Evolutionary conservation across 2,888 invertebrate species (phyloP).

Genomic region (Drosophila multiciliata): DNA sequence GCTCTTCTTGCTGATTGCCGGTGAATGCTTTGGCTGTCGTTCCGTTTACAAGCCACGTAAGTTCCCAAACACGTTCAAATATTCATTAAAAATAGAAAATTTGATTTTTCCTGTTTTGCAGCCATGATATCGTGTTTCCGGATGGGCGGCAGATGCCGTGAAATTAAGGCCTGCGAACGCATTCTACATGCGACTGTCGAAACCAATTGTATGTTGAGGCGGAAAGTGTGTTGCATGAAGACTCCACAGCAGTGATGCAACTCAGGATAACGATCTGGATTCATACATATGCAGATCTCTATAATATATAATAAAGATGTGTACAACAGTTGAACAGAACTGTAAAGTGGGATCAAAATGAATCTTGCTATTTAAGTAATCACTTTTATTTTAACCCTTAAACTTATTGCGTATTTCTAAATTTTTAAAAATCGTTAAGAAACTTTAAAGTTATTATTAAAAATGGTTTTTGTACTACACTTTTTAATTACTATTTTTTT

Average conservation of each 20-base stretch:
- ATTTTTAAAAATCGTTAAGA: neutral
- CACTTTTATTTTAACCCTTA: neutral
- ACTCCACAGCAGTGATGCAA: neutral
- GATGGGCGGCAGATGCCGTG: conserved; percentile 23
- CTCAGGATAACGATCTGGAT: neutral
- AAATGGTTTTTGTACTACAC: neutral
- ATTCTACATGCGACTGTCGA: neutral
- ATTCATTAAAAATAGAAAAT: accelerated
- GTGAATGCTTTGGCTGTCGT: conserved; percentile 13
- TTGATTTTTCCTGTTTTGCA: neutral
- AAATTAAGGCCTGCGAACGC: neutral
- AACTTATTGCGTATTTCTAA: neutral
- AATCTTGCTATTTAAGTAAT: neutral
- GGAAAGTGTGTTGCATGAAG: conserved; percentile 26
- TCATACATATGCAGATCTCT: neutral
- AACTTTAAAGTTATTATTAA: neutral
- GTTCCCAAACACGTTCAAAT: neutral
- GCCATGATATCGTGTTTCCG: conserved; percentile 11
- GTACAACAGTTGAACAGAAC: neutral
- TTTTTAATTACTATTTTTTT: neutral
- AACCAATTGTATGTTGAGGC: conserved; percentile 20
- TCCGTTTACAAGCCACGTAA: conserved; percentile 8
- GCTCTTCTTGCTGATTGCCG: conserved; percentile 15
- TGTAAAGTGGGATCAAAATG: neutral
- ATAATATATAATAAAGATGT: neutral